These are phyloP conservation scores for Astreopora myriophthalma DNA, from an alignment of 64 coral and sea anemone genomes.

Conservation along the genomic window DNA sequence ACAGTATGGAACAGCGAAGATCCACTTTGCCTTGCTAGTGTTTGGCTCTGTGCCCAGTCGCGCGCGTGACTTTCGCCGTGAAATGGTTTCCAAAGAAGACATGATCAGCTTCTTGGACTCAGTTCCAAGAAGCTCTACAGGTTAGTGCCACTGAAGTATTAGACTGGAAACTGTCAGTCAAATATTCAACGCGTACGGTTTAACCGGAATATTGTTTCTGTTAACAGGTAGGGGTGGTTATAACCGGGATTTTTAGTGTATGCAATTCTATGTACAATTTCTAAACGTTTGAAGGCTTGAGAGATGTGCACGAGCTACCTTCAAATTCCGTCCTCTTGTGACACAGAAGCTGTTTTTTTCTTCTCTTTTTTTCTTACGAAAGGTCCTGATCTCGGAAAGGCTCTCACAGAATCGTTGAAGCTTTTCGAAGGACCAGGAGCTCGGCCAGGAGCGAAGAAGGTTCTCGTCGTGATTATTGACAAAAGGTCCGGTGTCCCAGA, in stretches of 20 bases:
- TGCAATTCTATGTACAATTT: too few relatives aligned
- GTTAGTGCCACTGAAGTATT: too few relatives aligned
- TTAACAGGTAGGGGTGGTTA: too few relatives aligned
- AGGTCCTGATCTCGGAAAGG: constrained; percentile 25
- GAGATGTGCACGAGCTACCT: neutral
- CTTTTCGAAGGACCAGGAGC: constrained; percentile 12
- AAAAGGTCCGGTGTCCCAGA: constrained; percentile 63
- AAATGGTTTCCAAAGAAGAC: neutral
- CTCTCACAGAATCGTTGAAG: constrained; percentile 2
- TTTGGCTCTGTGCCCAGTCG: neutral
- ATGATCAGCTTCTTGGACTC: neutral
- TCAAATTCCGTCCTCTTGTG: neutral
- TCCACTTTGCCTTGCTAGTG: constrained; percentile 3
- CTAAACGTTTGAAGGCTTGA: too few relatives aligned
- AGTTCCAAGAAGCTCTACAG: constrained; percentile 19
- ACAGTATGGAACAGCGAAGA: constrained; percentile 18
- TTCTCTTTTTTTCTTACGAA: neutral
- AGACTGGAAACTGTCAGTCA: too few relatives aligned
- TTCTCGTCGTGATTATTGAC: constrained; percentile 76
- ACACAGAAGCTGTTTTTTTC: neutral
- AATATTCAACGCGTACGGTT: too few relatives aligned
- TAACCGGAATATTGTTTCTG: too few relatives aligned
- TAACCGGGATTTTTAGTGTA: too few relatives aligned
- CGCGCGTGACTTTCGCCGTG: neutral
- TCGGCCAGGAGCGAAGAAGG: constrained; percentile 4